Evolutionary conservation across 2,888 invertebrate species (phyloP).

Genomic region (Mythimna loreyi): DNA sequence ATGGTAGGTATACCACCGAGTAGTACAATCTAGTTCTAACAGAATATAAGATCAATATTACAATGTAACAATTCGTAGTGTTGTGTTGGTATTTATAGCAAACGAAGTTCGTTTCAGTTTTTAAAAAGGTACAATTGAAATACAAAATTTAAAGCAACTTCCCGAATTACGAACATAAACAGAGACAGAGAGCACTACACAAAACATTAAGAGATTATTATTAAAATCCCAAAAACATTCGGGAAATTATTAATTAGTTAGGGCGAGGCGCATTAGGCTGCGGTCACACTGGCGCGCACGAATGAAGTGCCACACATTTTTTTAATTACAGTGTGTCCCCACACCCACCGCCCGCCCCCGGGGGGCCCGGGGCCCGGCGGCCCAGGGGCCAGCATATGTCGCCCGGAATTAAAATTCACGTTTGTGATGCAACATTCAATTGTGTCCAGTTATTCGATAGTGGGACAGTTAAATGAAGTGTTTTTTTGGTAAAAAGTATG

Average conservation of each 20-base stretch:
- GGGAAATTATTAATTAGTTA: slow-evolving; percentile 84
- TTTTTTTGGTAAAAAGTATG: slow-evolving; percentile 55
- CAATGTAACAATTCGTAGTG: too few species aligned
- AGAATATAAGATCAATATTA: background rate
- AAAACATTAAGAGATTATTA: slow-evolving; percentile 77
- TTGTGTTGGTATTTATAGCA: too few species aligned
- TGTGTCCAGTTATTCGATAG: slow-evolving; percentile 68
- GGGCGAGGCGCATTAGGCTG: slow-evolving; percentile 73
- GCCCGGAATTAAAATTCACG: slow-evolving; percentile 87
- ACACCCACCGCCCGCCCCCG: slow-evolving; percentile 58
- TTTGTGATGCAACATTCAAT: slow-evolving; percentile 84
- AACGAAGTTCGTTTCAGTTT: background rate
- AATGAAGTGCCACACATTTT: slow-evolving; percentile 90
- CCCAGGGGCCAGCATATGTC: slow-evolving; percentile 80
- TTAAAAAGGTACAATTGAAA: background rate
- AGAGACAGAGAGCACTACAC: slow-evolving; percentile 40
- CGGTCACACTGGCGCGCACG: slow-evolving; percentile 78
- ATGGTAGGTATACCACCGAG: background rate
- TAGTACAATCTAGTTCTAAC: background rate
- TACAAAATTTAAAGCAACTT: slow-evolving; percentile 26
- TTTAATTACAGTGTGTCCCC: slow-evolving; percentile 83
- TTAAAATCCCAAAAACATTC: slow-evolving; percentile 80
- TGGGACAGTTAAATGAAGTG: slow-evolving; percentile 63
- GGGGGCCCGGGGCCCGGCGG: slow-evolving; percentile 54
- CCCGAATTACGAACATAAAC: slow-evolving; percentile 50